These are phyloP conservation scores for Cromileptes altivelis DNA, from an alignment of 2,113 vertebrate genomes.

Conservation along the genomic window DNA sequence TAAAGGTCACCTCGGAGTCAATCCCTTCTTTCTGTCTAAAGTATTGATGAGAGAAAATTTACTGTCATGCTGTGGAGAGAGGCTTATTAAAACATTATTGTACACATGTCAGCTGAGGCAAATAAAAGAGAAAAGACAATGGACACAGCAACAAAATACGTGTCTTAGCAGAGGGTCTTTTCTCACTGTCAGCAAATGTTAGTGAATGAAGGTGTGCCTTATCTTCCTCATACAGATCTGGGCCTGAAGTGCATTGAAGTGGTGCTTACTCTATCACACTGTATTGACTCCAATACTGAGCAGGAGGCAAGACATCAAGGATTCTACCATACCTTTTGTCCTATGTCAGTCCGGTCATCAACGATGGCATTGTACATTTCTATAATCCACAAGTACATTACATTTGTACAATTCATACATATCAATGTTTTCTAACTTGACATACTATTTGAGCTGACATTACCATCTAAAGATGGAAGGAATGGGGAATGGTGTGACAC, in stretches of 20 bases:
- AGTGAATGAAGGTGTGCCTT: slow-evolving; percentile 9
- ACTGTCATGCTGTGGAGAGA: slow-evolving; percentile 13
- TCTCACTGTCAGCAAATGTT: neutral
- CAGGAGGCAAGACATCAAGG: neutral
- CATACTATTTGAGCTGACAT: no score
- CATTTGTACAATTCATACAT: no score
- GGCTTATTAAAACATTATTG: slow-evolving; percentile 41
- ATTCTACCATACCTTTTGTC: neutral
- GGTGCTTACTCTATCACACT: neutral
- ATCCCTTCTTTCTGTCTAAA: slow-evolving; percentile 41
- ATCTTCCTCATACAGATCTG: neutral
- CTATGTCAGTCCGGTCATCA: no score
- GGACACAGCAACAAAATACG: neutral
- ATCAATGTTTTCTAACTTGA: no score
- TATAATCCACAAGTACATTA: no score
- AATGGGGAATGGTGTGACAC: no score
- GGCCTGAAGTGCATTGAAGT: neutral
- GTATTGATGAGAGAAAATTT: slow-evolving; percentile 55
- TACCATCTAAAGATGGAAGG: no score
- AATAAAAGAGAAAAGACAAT: neutral
- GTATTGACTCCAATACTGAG: neutral
- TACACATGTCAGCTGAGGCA: neutral
- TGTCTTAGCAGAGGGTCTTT: neutral
- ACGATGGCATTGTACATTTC: no score
- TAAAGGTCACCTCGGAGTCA: slow-evolving; percentile 61